Evolutionary conservation across 2,113 vertebrate species (phyloP).

Genomic region (Pelvicachromis taeniatus): DNA sequence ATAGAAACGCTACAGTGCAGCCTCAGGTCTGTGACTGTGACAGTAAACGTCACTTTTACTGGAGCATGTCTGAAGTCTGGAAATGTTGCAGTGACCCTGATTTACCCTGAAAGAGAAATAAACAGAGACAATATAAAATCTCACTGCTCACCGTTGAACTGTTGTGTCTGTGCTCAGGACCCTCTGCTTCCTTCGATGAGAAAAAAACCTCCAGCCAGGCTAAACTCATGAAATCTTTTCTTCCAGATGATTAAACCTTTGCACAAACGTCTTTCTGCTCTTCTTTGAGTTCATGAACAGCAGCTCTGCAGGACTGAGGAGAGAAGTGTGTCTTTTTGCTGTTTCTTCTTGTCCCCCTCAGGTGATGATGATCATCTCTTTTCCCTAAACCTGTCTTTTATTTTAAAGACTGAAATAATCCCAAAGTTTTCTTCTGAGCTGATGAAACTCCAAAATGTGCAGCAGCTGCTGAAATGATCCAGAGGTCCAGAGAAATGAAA

Average conservation of each 20-base stretch:
- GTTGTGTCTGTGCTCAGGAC: neutral
- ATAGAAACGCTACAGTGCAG: neutral
- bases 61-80: neutral
- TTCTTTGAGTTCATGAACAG: neutral
- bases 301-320: neutral
- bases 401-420: neutral
- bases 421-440: neutral
- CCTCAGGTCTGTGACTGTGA: neutral
- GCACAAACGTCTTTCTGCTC: neutral
- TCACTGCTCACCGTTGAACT: neutral
- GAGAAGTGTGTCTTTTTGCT: neutral
- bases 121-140: neutral
- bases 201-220: neutral
- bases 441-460: neutral
- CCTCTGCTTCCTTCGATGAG: neutral
- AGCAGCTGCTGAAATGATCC: neutral
- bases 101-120: neutral
- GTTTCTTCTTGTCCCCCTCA: neutral
- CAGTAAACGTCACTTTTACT: fast-evolving
- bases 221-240: fast-evolving
- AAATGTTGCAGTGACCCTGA: neutral
- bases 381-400: neutral
- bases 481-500: neutral
- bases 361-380: neutral
- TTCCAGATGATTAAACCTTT: neutral